Evolutionary conservation across 2,797 vertebrate species (phyloP).

Genomic region (Decapterus maruadsi): DNA sequence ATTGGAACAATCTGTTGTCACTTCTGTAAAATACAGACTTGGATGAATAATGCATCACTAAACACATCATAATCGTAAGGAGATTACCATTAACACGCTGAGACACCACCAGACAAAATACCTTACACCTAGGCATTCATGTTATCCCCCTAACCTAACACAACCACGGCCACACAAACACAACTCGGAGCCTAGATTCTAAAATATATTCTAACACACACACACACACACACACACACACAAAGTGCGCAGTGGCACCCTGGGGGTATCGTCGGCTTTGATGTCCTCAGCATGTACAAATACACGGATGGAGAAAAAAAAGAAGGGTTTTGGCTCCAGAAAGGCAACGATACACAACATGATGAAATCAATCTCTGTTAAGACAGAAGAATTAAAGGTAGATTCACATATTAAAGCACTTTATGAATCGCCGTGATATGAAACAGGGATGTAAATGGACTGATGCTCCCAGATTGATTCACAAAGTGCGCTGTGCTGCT

Average conservation of each 20-base stretch:
- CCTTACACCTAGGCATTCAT: conserved; percentile 14
- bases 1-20: conserved; percentile 31
- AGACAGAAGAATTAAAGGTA: conserved; percentile 10
- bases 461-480: conserved; percentile 22
- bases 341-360: conserved; percentile 36
- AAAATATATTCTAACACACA: conserved; percentile 12
- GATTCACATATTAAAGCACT: conserved; percentile 6
- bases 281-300: conserved; percentile 56
- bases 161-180: background rate
- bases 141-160: conserved; percentile 10
- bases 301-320: conserved; percentile 29
- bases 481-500: conserved; percentile 18
- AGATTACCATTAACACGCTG: conserved; percentile 18
- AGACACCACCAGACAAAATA: conserved; percentile 20
- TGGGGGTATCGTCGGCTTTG: conserved; percentile 53
- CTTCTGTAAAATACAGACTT: conserved; percentile 22
- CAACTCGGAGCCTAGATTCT: background rate
- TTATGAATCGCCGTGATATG: conserved; percentile 30
- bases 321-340: conserved; percentile 12
- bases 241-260: conserved; percentile 42
- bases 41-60: conserved; percentile 38
- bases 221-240: conserved; percentile 30
- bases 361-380: conserved; percentile 37
- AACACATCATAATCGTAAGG: conserved; percentile 42
- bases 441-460: conserved; percentile 30